These are phyloP conservation scores for Theocolax elegans DNA, from an alignment of 1,140 invertebrate species.

Conservation along the genomic window DNA sequence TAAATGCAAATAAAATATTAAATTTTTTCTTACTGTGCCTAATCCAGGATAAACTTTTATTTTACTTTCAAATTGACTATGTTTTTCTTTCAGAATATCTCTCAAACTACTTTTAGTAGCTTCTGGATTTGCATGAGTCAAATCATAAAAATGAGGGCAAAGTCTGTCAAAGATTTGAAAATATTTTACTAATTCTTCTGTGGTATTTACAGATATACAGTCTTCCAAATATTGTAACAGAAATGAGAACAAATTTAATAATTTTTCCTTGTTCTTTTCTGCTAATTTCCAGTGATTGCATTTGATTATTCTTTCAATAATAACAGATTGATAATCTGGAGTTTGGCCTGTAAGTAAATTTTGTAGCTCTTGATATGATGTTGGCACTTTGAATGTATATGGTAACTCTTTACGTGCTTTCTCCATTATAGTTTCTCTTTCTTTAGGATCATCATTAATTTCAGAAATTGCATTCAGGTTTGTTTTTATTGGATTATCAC, in stretches of 20 bases:
- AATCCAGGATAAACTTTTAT: conserved; percentile 75
- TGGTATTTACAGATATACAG: conserved; percentile 64
- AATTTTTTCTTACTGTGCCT: conserved; percentile 69
- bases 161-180: conserved; percentile 74
- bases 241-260: conserved; percentile 78
- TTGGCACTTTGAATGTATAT: conserved; percentile 76
- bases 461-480: conserved; percentile 42
- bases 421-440: conserved; percentile 70
- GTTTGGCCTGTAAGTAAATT: conserved; percentile 73
- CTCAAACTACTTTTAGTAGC: conserved; percentile 74
- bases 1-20: background rate
- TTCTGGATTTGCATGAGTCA: conserved; percentile 77
- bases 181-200: conserved; percentile 66
- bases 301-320: conserved; percentile 86
- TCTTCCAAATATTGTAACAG: conserved; percentile 82
- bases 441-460: conserved; percentile 41
- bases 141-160: conserved; percentile 77
- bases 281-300: conserved; percentile 83
- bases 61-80: conserved; percentile 73
- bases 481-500: conserved; percentile 39
- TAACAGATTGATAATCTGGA: conserved; percentile 73
- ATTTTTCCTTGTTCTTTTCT: conserved; percentile 80
- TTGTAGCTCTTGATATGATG: conserved; percentile 75
- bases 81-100: conserved; percentile 81
- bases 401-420: conserved; percentile 75